A percentile compares a stretch with the other conserved stretches of the same genome.
These are phyloP conservation scores for Sminthurides bifidus DNA, from an alignment of 1,140 invertebrate species.

Conservation along the genomic window DNA sequence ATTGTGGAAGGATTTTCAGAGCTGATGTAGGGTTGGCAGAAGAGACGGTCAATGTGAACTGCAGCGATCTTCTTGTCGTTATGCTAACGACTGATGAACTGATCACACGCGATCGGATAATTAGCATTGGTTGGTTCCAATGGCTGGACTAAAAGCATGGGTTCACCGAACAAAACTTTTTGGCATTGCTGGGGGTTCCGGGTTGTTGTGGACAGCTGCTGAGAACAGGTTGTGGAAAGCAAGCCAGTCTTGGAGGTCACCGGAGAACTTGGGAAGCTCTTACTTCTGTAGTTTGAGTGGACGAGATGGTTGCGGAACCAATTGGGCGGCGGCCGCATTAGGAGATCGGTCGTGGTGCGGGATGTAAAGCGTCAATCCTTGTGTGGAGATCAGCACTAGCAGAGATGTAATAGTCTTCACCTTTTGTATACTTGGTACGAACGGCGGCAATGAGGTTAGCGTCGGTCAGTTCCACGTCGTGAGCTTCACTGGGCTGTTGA, in stretches of 20 bases:
- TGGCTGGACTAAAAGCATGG: background rate
- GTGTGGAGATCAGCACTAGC: no score
- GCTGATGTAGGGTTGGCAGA: background rate
- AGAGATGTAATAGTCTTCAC: no score
- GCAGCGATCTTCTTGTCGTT: background rate
- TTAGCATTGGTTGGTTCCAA: background rate
- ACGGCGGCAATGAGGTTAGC: no score
- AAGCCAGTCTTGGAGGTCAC: constrained; percentile 8
- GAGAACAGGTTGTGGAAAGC: constrained; percentile 18
- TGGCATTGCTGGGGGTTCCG: background rate
- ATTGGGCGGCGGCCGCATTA: no score
- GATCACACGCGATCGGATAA: background rate
- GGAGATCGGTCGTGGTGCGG: no score
- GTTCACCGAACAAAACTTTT: constrained; percentile 1
- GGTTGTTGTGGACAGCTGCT: constrained; percentile 7
- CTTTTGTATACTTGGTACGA: no score
- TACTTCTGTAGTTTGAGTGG: background rate
- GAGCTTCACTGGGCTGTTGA: no score
- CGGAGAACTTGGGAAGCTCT: constrained; percentile 12
- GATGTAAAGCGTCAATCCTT: no score
- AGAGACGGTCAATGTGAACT: background rate
- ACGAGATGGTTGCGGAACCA: no score
- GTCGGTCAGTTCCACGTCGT: no score
- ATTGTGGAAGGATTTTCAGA: background rate
- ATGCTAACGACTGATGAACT: background rate